Conservation (phyloP, 2,797 vertebrate genomes). For the Nothura maculosa region DNA sequence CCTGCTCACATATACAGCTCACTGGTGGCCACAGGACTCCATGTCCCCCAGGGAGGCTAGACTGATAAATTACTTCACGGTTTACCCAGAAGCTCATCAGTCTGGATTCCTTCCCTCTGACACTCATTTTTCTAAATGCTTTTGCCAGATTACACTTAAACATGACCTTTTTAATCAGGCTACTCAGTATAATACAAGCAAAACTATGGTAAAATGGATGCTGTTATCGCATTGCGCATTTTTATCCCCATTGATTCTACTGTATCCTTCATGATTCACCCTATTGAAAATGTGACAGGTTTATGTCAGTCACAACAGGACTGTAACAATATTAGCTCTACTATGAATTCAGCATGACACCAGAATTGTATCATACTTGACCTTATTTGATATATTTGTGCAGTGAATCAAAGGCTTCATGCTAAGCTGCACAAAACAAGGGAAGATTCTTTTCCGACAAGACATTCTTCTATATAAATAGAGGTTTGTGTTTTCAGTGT, state of each 20-base stretch:
- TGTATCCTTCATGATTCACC: slow-evolving; percentile 23
- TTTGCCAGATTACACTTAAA: background rate
- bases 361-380: slow-evolving; percentile 46
- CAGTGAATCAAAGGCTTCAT: background rate
- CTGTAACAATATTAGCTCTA: slow-evolving; percentile 48
- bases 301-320: slow-evolving; percentile 54
- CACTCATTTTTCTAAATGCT: background rate
- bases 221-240: slow-evolving; percentile 1
- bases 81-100: background rate
- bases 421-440: background rate
- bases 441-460: background rate
- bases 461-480: background rate
- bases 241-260: slow-evolving; percentile 49
- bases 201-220: slow-evolving; percentile 11
- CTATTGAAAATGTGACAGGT: slow-evolving; percentile 15
- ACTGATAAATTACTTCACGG: background rate
- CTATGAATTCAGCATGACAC: slow-evolving; percentile 17
- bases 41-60: background rate
- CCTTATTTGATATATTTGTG: slow-evolving; percentile 22
- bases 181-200: slow-evolving; percentile 12
- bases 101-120: background rate
- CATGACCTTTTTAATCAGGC: slow-evolving; percentile 1
- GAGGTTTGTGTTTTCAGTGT: background rate
- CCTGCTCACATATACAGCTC: background rate
- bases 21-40: accelerated